Evolutionary conservation across 2,797 vertebrate genomes (phyloP), one percentile per base, ranked within the genome.

Genomic region (Gobionotothen gibberifrons): DNA sequence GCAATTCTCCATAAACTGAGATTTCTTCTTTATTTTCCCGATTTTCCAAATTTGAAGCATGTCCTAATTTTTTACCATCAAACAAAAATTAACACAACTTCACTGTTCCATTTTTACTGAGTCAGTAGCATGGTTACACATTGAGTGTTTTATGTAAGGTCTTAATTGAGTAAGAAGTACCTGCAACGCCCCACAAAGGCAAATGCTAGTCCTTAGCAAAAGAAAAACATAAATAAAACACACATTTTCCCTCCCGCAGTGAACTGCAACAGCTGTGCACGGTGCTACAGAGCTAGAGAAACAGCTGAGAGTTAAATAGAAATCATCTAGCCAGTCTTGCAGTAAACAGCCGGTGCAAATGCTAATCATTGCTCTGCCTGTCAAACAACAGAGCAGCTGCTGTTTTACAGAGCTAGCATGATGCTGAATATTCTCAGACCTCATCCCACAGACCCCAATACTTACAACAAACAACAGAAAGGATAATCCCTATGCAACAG

Each of bases 301-400:
- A 39, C 29, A 49, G 57, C 75, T 62, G 53, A 17, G 26, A 81
- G 67, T 61, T 69, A 68, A 76, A 83, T 49, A 19, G 21, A 55
- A 44, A 58, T 78, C 55, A 75, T 71, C 22, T 5, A 47, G 64
- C 60, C 21, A 13, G 44, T 81, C 42, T 48, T 9, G 53, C 19
- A 71, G 56, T 62, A 79, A 73, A 55, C 69, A 68, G 63, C 39
- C 0, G 16, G 54, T 60, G 76, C 67, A 63, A 79, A 81, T 75
- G 61, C 74, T 85, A 82, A 85, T 82, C 63, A 72, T 67, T 2
- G 12, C 44, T 40, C 26, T 56, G 78, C 42, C 79, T 78, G 55
- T 84, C 76, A 84, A 49, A 69, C 60, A 55, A 56, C 54, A 48
- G 61, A 81, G 69, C 82, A 78, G 82, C 78, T 84, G 78, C 65